Evolutionary conservation across 1,140 invertebrate genomes (phyloP).

Genomic region (Bombus polaris): DNA sequence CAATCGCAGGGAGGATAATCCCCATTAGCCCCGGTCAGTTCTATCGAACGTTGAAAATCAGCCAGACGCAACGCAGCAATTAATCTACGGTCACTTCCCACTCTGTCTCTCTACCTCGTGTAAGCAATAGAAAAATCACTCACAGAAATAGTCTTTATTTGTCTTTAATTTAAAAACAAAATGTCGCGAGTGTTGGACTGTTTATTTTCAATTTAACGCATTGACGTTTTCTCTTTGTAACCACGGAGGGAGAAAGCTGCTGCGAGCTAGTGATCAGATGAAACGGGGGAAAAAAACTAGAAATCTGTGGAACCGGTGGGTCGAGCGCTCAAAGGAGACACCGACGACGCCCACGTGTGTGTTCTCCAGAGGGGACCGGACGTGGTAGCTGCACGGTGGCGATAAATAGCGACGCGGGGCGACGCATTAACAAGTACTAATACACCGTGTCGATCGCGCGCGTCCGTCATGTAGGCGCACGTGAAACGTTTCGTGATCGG

Average conservation of each 20-base stretch:
- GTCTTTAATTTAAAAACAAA: not conserved
- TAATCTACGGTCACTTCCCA: not conserved
- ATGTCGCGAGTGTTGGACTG: not conserved
- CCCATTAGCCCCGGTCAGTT: not conserved
- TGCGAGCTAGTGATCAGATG: not conserved
- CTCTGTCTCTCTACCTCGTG: not conserved
- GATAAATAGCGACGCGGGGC: conserved; percentile 42
- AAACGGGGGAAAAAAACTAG: not conserved
- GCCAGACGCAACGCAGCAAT: not conserved
- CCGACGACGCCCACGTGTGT: conserved; percentile 24
- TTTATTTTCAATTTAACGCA: conserved; percentile 30
- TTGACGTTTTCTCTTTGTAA: not conserved
- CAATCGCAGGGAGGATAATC: not conserved
- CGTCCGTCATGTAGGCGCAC: conserved; percentile 38
- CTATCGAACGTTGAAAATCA: not conserved
- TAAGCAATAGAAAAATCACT: not conserved
- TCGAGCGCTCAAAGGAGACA: conserved; percentile 19
- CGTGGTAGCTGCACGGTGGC: conserved; percentile 32
- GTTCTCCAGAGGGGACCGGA: conserved; percentile 6
- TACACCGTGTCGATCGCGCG: conserved; percentile 51
- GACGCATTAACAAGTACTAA: conserved; percentile 51
- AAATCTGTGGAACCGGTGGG: not conserved
- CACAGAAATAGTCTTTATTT: not conserved
- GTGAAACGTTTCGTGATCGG: conserved; percentile 42
- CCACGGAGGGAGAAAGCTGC: not conserved